phyloP scores from a whole-genome alignment of 2,113 vertebrate genomes.

The Calonectris borealis region DNA sequence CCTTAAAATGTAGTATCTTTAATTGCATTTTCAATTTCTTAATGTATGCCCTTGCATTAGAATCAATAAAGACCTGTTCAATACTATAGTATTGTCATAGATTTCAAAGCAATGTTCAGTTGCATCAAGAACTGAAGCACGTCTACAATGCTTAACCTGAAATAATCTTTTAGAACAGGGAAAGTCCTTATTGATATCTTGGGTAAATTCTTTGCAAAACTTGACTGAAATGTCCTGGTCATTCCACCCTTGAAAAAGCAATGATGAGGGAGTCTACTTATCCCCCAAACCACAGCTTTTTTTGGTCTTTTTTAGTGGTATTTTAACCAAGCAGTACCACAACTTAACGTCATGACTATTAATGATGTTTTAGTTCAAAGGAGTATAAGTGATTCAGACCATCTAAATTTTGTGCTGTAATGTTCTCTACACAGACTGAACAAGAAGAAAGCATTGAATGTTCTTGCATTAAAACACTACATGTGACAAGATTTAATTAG shows the following conservation, averaged over 20 bases:
- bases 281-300: neutral
- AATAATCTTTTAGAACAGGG: neutral
- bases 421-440: neutral
- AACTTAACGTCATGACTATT: neutral
- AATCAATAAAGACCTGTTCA: neutral
- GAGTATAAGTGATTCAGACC: neutral
- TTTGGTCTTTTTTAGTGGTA: neutral
- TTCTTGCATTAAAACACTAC: neutral
- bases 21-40: neutral
- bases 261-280: neutral
- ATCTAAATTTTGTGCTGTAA: neutral
- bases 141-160: neutral
- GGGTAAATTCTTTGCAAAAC: neutral
- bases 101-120: neutral
- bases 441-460: neutral
- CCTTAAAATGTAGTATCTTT: neutral
- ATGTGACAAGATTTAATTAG: neutral
- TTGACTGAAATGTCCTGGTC: neutral
- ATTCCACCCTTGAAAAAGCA: neutral
- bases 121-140: neutral
- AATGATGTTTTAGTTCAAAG: neutral
- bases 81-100: neutral
- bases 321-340: neutral
- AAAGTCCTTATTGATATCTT: neutral
- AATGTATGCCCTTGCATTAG: neutral